These are phyloP conservation scores for Leptinotarsa lineolata DNA, from an alignment of 1,140 invertebrate species.

Conservation along the genomic window DNA sequence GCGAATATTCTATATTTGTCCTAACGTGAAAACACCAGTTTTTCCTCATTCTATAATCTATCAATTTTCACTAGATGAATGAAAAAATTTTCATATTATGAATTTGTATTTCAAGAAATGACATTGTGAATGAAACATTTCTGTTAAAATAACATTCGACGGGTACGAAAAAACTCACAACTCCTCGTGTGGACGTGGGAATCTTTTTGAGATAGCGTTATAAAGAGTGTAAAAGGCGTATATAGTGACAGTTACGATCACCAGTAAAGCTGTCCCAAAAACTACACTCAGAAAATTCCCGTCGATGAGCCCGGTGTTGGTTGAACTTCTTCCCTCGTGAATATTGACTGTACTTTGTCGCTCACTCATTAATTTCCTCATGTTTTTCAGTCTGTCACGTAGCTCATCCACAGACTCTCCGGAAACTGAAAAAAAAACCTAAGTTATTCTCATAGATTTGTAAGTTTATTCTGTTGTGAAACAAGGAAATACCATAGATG, in stretches of 20 bases:
- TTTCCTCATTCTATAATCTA: too few relatives aligned
- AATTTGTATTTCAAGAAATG: too few relatives aligned
- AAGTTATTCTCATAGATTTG: too few relatives aligned
- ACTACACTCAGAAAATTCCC: conserved; percentile 79
- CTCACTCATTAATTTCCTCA: conserved; percentile 80
- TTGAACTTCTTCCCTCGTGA: conserved; percentile 54
- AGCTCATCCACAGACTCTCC: conserved; percentile 75
- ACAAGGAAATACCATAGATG: too few relatives aligned
- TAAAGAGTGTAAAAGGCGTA: conserved; percentile 86
- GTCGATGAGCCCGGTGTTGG: conserved; percentile 68
- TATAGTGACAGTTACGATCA: conserved; percentile 78
- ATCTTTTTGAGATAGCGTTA: conserved; percentile 78
- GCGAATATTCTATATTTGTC: too few relatives aligned
- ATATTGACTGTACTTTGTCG: conserved; percentile 60
- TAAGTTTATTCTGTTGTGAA: too few relatives aligned
- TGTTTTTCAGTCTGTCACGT: conserved; percentile 72
- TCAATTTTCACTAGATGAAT: neutral
- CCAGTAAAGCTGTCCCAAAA: conserved; percentile 72
- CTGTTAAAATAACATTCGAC: neutral
- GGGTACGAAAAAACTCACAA: conserved; percentile 60
- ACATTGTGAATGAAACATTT: too few relatives aligned
- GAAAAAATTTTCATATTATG: neutral
- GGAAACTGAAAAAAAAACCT: neutral
- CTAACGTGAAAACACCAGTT: too few relatives aligned
- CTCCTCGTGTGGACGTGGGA: conserved; percentile 75